Base-by-base conservation (phyloP, 2,888 invertebrate genomes). In the Agrotis exclamationis region DNA sequence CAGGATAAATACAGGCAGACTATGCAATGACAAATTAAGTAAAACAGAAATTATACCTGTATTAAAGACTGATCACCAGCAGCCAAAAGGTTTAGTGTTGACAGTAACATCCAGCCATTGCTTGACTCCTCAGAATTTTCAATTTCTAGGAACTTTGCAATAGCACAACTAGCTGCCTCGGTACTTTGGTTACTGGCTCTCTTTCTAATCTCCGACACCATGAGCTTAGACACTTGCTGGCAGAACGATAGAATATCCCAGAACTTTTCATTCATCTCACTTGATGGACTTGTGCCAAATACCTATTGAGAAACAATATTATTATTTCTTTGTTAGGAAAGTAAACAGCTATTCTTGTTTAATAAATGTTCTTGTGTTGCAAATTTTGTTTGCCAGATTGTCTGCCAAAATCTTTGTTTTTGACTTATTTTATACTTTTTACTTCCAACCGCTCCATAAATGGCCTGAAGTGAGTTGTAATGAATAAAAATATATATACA, bases 261-360 rank as follows among this genome's bases (percentile, higher is more conserved):
- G 96, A 99, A 99, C 93, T 99, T 99, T 92, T 99, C 99, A 91
- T 98, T 98, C 98, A 99, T 99, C 90, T 99, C 99, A 89, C 98
- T 97, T n/a, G 99, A 98, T 71, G 99, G 98, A 91, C 98, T 98
- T 82, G 98, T 97, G 82, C 99, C 98, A 96, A 99, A 99, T 64
- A 99, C 99, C 99, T 99, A 90, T 58, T 91, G 45, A 54, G 62
- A 58, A 77, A 50, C 54, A 53, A 69, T 63, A 50, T 66, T 64
- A n/a, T 50, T 64, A 63, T 44, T 47, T 44, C 0, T 14, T 20
- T 11, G 11, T 9, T 45, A 44, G 44, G 22, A 51, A 47, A 28
- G 1, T n/a, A 51, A 63, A 54, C 14, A 20, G 7, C 9, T 20
- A 11, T 13, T 28, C 2, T 39, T 47, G 20, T 54, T 4, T 14